Evolutionary conservation across 2,888 invertebrate genomes (phyloP), one percentile per base, ranked within the genome.

Genomic region (Papilio protenor): DNA sequence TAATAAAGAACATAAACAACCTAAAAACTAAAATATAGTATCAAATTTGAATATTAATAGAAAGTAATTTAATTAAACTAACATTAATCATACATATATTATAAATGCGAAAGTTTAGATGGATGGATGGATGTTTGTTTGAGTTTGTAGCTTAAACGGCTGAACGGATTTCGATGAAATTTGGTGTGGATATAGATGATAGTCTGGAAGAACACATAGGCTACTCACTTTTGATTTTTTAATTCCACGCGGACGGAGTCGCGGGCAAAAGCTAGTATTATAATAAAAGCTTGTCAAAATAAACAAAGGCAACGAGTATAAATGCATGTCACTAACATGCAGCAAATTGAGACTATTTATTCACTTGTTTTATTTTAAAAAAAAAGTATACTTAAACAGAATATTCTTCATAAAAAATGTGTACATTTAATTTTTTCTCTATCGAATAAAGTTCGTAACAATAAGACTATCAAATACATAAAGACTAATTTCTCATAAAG

Each of bases 401-500:
- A 18, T 16, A 5, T 52, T 52, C 33, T 4, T 33, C 40, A 40
- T 40, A 40, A 40, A 0, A 8, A 40, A 40, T 40, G 1, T 40
- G 40, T 40, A 40, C 40, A 8, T 40, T 40, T 40, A 57, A 57
- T 21, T 21, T 21, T 21, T 18, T 21, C 10, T 21, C 57, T 52
- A 14, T 49, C 16, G 55, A 55, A 55, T 52, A 18, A 4, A 55
- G 52, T 23, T 59, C 12, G 59, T 21, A 59, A 59, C 10, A 59
- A 18, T 12, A 2, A 49, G 4, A 49, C 12, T 49, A 49, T 52
- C 18, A 57, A 57, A 21, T 61, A 49, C 12, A 16, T 12, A 3
- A 66, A 66, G 18, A 18, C n/a, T 66, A 40, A 66, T 66, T 40
- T 64, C 40, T 64, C 64, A 27, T 61, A 16, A 33, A 61, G 21